phyloP scores from a whole-genome alignment of 2,888 invertebrate species.

The Podabrus alpinus region DNA sequence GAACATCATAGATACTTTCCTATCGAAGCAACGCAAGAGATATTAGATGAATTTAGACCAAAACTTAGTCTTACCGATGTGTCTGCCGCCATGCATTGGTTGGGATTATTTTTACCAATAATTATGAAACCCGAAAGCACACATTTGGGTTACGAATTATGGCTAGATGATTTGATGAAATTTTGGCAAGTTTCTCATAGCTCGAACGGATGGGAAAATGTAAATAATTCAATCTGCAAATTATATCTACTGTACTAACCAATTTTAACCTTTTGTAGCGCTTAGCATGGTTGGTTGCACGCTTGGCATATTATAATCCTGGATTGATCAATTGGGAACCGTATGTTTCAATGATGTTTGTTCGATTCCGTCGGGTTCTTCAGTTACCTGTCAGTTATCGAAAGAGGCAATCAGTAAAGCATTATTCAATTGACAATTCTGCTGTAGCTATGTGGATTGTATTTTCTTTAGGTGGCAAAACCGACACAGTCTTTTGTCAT shows the following conservation, averaged over 20 bases:
- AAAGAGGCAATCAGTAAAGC: slow-evolving; percentile 63
- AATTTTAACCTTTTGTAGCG: slow-evolving; percentile 71
- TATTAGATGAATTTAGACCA: slow-evolving; percentile 82
- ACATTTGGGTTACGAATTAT: slow-evolving; percentile 71
- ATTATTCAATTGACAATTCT: slow-evolving; percentile 56
- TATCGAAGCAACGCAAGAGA: slow-evolving; percentile 78
- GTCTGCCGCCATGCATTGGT: slow-evolving; percentile 60
- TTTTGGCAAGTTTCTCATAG: slow-evolving; percentile 81
- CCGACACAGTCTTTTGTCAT: slow-evolving; percentile 67
- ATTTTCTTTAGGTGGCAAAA: slow-evolving; percentile 68
- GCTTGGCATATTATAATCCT: slow-evolving; percentile 73
- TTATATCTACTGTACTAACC: neutral
- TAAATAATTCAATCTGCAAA: slow-evolving; percentile 43
- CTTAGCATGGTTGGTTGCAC: slow-evolving; percentile 74
- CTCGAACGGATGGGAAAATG: slow-evolving; percentile 69
- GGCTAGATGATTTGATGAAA: slow-evolving; percentile 79
- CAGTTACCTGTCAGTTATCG: slow-evolving; percentile 80
- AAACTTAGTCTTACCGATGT: slow-evolving; percentile 71
- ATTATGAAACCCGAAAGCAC: slow-evolving; percentile 66
- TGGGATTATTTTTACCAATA: slow-evolving; percentile 80
- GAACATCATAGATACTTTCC: slow-evolving; percentile 68
- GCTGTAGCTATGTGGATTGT: slow-evolving; percentile 65
- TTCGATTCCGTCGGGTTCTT: slow-evolving; percentile 71
- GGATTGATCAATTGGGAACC: slow-evolving; percentile 89
- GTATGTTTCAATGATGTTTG: slow-evolving; percentile 77